Evolutionary conservation across 2,113 vertebrate species (phyloP).

Genomic region (Zosterops hypoxanthus): DNA sequence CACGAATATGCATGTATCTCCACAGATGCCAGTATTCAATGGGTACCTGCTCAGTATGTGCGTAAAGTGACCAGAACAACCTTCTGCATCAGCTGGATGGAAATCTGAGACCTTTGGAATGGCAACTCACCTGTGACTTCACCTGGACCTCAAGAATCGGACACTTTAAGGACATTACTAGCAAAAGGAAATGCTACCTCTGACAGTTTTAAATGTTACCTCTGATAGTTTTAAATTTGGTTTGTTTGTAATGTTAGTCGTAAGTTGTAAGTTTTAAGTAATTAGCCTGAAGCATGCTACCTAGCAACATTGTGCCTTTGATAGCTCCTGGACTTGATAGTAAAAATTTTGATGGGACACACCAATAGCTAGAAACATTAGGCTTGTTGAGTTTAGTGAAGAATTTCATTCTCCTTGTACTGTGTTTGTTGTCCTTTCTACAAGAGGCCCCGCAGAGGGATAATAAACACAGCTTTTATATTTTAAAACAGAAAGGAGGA

Average conservation of each 20-base stretch:
- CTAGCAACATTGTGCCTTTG: neutral
- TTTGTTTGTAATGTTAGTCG: neutral
- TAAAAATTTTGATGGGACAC: neutral
- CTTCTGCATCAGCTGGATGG: no score
- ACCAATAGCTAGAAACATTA: neutral
- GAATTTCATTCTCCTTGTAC: neutral
- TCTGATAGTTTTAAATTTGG: neutral
- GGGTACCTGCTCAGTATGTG: no score
- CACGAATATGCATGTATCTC: no score
- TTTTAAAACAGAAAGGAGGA: neutral
- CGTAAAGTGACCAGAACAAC: no score
- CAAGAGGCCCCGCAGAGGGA: neutral
- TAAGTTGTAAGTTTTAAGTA: neutral
- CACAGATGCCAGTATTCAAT: no score
- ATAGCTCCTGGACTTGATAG: neutral
- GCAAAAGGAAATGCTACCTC: neutral
- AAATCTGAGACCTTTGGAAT: no score
- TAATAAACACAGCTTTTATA: neutral
- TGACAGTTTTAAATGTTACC: neutral
- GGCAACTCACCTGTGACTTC: neutral
- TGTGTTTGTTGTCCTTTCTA: neutral
- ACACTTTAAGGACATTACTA: neutral
- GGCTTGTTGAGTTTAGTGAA: neutral
- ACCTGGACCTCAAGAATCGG: neutral
- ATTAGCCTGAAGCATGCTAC: no score